Base-by-base conservation (phyloP, 1,140 invertebrate genomes). In the Drosophila tani region DNA sequence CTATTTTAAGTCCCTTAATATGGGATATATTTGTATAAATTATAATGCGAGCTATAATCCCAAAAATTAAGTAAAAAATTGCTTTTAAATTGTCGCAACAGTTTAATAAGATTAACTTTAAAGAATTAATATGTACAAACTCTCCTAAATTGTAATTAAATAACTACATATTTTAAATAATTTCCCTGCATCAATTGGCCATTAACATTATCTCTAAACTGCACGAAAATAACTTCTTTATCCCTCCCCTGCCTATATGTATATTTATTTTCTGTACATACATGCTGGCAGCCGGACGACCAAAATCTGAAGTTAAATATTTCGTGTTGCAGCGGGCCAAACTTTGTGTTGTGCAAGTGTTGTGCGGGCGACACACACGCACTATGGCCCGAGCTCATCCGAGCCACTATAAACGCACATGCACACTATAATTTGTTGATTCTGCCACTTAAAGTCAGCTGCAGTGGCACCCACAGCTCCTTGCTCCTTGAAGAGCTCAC, bases 261-360 rank as follows among this genome's bases (percentile, higher is more conserved):
- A 69, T 49, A 69, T 41, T 29, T 32, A 71, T 57, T 50, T 35
- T 43, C 40, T 68, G 47, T 29, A 67, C 40, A 56, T 68, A 56
- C 68, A 77, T 68, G 59, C 58, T 35, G 63, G 62, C 73, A 67
- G 75, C 58, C 51, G 41, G 55, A 69, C 45, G 60, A 81, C 73
- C 75, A 75, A 88, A 88, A 88, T 88, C 85, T 81, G 63, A 83
- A 88, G 78, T 88, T 88, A 88, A 88, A 88, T 88, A 88, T 81
- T 76, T 70, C 80, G 64, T 83, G 78, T 83, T 76, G 84, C 65
- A 75, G 62, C 63, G 69, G 53, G 43, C 43, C 56, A 83, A 82
- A 82, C 75, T 79, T 83, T 75, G 57, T 50, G 32, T 55, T 55
- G 32, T 35, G 32, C 15, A 46, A 79, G 67, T 35, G 60, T 76